Evolutionary conservation across 2,113 vertebrate species (phyloP).

Genomic region (Peromyscus leucopus): DNA sequence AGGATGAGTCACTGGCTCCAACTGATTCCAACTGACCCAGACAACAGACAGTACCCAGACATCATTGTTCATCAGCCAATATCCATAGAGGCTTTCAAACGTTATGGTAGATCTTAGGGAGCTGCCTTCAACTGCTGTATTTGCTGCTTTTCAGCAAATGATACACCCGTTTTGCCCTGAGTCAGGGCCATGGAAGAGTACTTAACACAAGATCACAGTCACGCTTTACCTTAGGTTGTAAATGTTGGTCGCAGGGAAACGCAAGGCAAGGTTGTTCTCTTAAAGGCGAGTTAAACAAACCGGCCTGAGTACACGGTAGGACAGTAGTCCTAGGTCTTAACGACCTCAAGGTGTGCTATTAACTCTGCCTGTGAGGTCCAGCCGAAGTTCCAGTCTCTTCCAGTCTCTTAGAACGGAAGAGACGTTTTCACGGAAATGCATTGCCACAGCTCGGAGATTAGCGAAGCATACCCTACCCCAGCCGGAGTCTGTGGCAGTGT

Average conservation of each 20-base stretch:
- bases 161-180: background rate
- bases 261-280: background rate
- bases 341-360: background rate
- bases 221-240: background rate
- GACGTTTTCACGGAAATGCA: background rate
- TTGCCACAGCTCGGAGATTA: background rate
- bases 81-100: background rate
- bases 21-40: background rate
- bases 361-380: background rate
- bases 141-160: background rate
- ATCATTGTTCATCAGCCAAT: background rate
- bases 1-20: background rate
- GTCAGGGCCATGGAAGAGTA: background rate
- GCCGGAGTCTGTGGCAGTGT: background rate
- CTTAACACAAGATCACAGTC: background rate
- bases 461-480: background rate
- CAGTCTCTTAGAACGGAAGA: background rate
- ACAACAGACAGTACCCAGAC: background rate
- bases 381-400: background rate
- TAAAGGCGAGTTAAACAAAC: background rate
- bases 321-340: background rate
- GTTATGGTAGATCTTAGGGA: background rate
- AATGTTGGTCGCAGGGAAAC: background rate
- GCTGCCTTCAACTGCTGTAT: background rate
- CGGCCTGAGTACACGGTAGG: background rate